Evolutionary conservation across 1,140 invertebrate species (phyloP), one percentile per base, ranked within the genome.

Genomic region (Cepaea nemoralis): DNA sequence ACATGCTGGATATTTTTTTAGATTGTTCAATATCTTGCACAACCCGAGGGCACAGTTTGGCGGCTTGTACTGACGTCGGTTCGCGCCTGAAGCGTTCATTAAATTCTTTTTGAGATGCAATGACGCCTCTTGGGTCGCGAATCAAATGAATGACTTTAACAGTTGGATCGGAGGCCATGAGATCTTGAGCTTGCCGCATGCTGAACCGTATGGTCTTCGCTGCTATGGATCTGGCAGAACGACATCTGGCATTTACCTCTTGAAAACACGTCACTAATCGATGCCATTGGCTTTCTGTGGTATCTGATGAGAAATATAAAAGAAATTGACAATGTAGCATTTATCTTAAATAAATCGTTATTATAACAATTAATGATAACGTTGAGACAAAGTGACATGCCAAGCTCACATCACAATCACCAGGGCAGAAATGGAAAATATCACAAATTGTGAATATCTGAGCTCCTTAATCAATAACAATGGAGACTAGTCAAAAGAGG

Each of bases 51-150:
- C 83, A 84, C 35, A 82, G 45, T 0, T 70, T 16, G 0, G 35
- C 14, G 16, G 74, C 14, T 16, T n/a, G 31, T 50, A 24, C 39
- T 16, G 39, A 24, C 24, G 66, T 22, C 8, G 27, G 24, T 1
- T 59, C 27, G 8, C 8, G 45, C n/a, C n/a, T n/a, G 45, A 12
- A 48, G 8, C 8, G 8, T 48, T 19, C 45, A 8, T 19, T 12
- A 48, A 48, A 48, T 48, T 48, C 19, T 48, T 19, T n/a, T 27
- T 40, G 19, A 31, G 73, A 76, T 14, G 22, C 33, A 40, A 24
- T 24, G n/a, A 76, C 73, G 1, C 50, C 84, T n/a, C 84, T 27
- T 1, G 84, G 84, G 63, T 85, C 84, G 16, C 84, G 80, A 3
- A 83, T 40, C 42, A 85, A 69, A 55, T 85, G 84, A 27, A 85